A percentile compares a stretch with the other conserved stretches of the same genome.
phyloP scores from a whole-genome alignment of 2,888 invertebrate species.

The Lasioglossum villosulum region DNA sequence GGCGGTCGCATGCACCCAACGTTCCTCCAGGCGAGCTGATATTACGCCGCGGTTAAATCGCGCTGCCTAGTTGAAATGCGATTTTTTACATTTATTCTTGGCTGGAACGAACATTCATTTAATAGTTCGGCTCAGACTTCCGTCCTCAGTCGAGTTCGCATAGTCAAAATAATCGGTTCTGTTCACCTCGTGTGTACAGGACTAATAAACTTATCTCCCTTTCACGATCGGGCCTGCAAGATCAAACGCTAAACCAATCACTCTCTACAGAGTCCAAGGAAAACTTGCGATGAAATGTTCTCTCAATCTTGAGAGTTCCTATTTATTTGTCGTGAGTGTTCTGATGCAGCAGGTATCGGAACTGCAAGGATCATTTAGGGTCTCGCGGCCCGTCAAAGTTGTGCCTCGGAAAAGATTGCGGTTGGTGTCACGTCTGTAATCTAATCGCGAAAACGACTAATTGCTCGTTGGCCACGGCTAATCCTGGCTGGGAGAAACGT shows the following conservation, averaged over 20 bases:
- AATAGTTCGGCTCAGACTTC: background rate
- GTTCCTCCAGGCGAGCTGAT: slow-evolving; percentile 3
- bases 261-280: no score
- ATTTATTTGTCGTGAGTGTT: no score
- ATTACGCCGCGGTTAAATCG: background rate
- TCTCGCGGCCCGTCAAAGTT: background rate
- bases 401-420: background rate
- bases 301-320: no score
- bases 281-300: no score
- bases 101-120: background rate
- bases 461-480: background rate
- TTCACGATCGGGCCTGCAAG: no score
- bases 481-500: slow-evolving; percentile 4
- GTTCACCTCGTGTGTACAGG: no score
- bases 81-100: slow-evolving; percentile 35
- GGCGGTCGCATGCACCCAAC: slow-evolving; percentile 63
- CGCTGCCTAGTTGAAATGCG: slow-evolving; percentile 42
- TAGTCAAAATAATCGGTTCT: no score
- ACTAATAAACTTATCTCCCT: no score
- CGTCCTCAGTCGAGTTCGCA: no score
- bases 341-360: background rate
- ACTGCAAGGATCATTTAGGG: background rate
- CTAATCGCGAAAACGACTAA: slow-evolving; percentile 8
- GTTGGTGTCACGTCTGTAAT: background rate
- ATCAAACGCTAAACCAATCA: no score